These are phyloP conservation scores for Hyperopisus bebe DNA, from an alignment of 2,113 vertebrate species.

Conservation along the genomic window DNA sequence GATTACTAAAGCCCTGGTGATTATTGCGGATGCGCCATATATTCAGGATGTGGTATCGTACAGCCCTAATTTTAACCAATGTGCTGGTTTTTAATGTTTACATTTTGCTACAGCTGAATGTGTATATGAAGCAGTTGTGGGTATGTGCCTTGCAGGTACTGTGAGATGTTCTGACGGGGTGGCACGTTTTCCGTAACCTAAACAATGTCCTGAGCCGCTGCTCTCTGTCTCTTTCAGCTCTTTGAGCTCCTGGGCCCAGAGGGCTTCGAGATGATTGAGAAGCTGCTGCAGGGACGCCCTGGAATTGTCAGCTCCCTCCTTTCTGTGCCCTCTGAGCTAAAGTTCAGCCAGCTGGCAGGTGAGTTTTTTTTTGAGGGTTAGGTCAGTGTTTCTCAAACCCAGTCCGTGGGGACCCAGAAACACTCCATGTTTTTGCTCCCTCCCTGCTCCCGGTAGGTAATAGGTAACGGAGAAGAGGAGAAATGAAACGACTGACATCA, in stretches of 20 bases:
- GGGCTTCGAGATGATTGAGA: constrained; percentile 88
- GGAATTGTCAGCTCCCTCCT: constrained; percentile 74
- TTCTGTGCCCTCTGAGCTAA: constrained; percentile 60
- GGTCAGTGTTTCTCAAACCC: not conserved
- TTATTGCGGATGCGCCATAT: not conserved
- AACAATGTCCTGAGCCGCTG: not conserved
- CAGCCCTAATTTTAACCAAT: not conserved
- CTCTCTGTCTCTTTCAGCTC: constrained; percentile 57
- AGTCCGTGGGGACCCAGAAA: not conserved
- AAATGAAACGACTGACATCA: not conserved
- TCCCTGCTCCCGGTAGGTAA: not conserved
- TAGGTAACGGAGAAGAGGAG: not conserved
- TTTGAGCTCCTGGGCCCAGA: constrained; percentile 92
- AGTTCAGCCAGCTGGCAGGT: constrained; percentile 69
- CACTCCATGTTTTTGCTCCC: not conserved
- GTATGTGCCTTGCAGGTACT: not conserved
- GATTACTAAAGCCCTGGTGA: not conserved
- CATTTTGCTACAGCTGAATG: not conserved
- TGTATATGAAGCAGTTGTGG: not conserved
- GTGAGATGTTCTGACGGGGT: not conserved
- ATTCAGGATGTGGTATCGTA: not conserved
- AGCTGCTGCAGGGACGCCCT: constrained; percentile 77
- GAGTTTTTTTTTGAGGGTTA: constrained; percentile 37
- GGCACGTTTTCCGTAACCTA: not conserved
- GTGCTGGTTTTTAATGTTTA: not conserved